phyloP scores from a whole-genome alignment of 1,140 invertebrate species.

The Doryteuthis pealeii region DNA sequence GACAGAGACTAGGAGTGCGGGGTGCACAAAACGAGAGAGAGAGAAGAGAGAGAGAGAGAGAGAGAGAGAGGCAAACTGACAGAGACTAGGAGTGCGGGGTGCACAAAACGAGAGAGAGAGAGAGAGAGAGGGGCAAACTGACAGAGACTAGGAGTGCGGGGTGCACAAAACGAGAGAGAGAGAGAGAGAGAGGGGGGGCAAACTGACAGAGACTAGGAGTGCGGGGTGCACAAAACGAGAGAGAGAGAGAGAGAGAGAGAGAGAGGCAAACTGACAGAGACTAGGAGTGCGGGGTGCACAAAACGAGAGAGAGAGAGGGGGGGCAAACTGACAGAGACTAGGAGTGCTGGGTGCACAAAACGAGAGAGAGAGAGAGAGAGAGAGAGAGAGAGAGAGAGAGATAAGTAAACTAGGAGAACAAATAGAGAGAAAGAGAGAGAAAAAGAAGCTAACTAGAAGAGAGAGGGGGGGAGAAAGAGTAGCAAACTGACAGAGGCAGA shows the following conservation, averaged over 20 bases:
- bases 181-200: not conserved
- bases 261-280: too few species aligned
- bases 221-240: not conserved
- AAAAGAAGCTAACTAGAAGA: not conserved
- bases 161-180: not conserved
- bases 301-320: not conserved
- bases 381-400: not conserved
- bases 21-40: too few species aligned
- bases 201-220: not conserved
- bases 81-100: not conserved
- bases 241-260: not conserved
- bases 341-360: not conserved
- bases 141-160: too few species aligned
- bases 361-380: not conserved
- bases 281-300: too few species aligned
- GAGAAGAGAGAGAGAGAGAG: not conserved
- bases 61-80: not conserved
- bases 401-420: too few species aligned
- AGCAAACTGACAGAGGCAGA: too few species aligned
- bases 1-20: too few species aligned
- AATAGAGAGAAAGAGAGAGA: not conserved
- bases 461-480: not conserved
- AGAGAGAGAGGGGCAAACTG: too few species aligned
- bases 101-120: not conserved
- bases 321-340: too few species aligned